phyloP scores from a whole-genome alignment of 2,888 invertebrate species.

The Eupithecia exiguata region DNA sequence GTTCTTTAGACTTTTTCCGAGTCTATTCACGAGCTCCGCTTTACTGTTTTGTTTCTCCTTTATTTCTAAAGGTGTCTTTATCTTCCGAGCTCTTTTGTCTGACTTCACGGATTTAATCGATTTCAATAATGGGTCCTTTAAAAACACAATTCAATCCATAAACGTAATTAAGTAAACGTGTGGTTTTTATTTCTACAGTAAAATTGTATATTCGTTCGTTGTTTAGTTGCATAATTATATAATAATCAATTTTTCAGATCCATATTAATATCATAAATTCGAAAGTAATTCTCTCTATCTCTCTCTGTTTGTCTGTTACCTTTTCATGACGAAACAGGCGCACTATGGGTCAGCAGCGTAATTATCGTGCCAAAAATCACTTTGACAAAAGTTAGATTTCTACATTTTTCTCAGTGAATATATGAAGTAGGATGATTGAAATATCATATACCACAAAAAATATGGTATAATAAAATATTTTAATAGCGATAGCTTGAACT shows the following conservation, averaged over 20 bases:
- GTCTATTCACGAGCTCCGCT: slow-evolving; percentile 44
- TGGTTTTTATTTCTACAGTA: neutral
- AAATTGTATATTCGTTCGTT: neutral
- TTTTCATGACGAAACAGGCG: neutral
- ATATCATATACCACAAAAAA: too few species aligned
- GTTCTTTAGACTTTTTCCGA: slow-evolving; percentile 42
- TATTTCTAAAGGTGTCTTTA: slow-evolving; percentile 41
- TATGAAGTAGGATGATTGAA: too few species aligned
- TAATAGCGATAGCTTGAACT: too few species aligned
- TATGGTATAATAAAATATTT: too few species aligned
- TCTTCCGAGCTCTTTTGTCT: slow-evolving; percentile 32
- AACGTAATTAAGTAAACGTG: neutral
- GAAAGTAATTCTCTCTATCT: neutral
- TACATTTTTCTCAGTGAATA: too few species aligned
- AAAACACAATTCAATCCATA: slow-evolving; percentile 12
- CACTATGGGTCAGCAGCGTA: too few species aligned
- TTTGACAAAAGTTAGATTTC: too few species aligned
- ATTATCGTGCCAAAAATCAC: too few species aligned
- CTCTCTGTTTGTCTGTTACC: neutral
- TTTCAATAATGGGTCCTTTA: slow-evolving; percentile 24
- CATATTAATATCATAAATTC: neutral
- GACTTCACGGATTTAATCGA: slow-evolving; percentile 27
- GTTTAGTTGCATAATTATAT: neutral
- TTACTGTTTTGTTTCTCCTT: slow-evolving; percentile 36
- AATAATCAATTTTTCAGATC: neutral